Percentiles rank a stretch among this genome's conserved stretches.
These are phyloP conservation scores for Anguilla megastoma DNA, from an alignment of 2,797 vertebrate genomes.

Conservation along the genomic window DNA sequence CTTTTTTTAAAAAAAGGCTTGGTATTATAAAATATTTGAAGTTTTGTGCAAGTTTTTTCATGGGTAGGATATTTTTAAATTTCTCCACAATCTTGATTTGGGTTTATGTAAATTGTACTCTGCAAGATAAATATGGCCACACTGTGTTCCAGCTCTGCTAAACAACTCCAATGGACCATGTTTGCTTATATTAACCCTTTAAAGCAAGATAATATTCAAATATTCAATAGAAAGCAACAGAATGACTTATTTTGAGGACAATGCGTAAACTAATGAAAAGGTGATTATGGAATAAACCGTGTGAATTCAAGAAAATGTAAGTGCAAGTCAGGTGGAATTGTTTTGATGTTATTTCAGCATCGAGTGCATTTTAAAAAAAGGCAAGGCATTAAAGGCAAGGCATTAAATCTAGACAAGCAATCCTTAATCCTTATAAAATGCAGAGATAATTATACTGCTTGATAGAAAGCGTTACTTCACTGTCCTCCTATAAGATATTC, in stretches of 20 bases:
- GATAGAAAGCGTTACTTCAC: background rate
- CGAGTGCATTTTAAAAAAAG: background rate
- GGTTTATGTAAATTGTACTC: conserved; percentile 5
- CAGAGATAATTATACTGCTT: background rate
- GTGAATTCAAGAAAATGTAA: background rate
- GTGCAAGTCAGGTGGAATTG: background rate
- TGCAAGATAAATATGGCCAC: background rate
- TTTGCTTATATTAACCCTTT: background rate
- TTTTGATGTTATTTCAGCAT: background rate
- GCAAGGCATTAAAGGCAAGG: background rate
- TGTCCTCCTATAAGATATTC: background rate
- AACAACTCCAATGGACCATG: background rate
- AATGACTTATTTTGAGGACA: background rate
- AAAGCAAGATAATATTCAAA: background rate
- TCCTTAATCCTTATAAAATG: background rate
- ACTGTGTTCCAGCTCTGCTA: background rate
- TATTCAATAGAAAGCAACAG: background rate
- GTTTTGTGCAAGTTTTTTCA: background rate
- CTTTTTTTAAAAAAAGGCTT: background rate
- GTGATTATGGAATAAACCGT: background rate
- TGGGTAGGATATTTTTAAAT: background rate
- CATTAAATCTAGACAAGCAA: background rate
- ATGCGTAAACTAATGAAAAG: background rate
- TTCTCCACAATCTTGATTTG: background rate
- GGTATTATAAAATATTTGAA: background rate